Evolutionary conservation across 2,888 invertebrate species (phyloP).

Genomic region (Lypha dubia): DNA sequence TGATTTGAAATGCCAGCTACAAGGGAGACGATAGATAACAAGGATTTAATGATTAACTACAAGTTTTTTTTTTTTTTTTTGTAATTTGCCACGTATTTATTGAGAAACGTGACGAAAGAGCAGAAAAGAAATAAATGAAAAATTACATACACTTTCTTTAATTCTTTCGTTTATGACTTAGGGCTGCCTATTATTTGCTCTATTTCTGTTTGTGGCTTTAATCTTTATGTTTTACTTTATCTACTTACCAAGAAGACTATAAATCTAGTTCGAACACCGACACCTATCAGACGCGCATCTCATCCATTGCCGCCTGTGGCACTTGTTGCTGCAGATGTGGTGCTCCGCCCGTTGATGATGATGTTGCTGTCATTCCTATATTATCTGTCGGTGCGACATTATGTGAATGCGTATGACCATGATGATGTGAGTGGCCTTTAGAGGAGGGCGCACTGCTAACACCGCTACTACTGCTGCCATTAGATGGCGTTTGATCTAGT

Average conservation of each 20-base stretch:
- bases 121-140: constrained; percentile 5
- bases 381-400: constrained; percentile 78
- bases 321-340: constrained; percentile 85
- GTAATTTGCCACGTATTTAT: constrained; percentile 25
- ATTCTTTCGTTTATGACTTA: constrained; percentile 1
- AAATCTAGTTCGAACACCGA: constrained; percentile 83
- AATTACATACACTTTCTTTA: neutral
- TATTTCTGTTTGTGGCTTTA: neutral
- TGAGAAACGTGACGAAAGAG: constrained; percentile 59
- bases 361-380: constrained; percentile 82
- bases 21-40: neutral
- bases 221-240: constrained; percentile 14
- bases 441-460: constrained; percentile 82
- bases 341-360: constrained; percentile 76
- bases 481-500: constrained; percentile 75
- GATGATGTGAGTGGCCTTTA: constrained; percentile 83
- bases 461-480: constrained; percentile 82
- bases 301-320: constrained; percentile 93
- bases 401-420: constrained; percentile 80
- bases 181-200: neutral
- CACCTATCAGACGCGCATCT: constrained; percentile 94
- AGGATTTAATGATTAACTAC: constrained; percentile 15
- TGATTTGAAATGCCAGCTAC: neutral
- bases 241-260: constrained; percentile 83
- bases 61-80: neutral